Base-by-base conservation (phyloP, 2,797 vertebrate species). In the Phrynocephalus forsythii region DNA sequence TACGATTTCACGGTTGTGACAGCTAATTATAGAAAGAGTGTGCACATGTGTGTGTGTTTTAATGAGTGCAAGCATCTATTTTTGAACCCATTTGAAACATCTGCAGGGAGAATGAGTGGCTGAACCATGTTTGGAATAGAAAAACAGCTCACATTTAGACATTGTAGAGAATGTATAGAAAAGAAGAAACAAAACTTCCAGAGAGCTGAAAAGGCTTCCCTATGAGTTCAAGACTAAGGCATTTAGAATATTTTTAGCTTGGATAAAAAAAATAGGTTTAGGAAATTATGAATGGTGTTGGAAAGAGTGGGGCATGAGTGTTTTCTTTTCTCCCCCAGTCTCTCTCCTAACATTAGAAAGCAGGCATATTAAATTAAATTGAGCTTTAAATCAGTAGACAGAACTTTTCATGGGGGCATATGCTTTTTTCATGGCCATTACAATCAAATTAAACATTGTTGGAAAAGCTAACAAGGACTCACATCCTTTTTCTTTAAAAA, bases 81-180 rank as follows among this genome's bases (percentile, higher is more conserved):
- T 92, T 13, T 87, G 67, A 91, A 83, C 33, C 9, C 87, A 8
- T 68, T 15, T 6, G 82, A n/a, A 88, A 75, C 0, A 82, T 71
- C 15, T 88, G 5, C 0, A 4, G 15, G 87, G 33, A 33, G 71
- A 28, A 73, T 82, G 1, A 66, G 1, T 84, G 82, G 3, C 24
- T 76, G 26, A 78, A 48, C 1, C 1, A 1, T 77, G 10, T 83
- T 92, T 10, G 48, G 1, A 91, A 48, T 82, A 76, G 73, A 13
- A 60, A 89, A 73, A 5, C n/a, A 90, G 20, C 68, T 85, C 80
- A 66, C 2, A 67, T 24, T 85, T 85, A 73, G 0, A 15, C 13
- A 85, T 73, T 50, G 60, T 11, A 68, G 33, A 48, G 11, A 68
- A 38, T 18, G 20, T 26, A 24, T 56, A 84, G 56, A 75, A 38